phyloP scores from a whole-genome alignment of 2,113 vertebrate species.

The Amia ocellicauda region DNA sequence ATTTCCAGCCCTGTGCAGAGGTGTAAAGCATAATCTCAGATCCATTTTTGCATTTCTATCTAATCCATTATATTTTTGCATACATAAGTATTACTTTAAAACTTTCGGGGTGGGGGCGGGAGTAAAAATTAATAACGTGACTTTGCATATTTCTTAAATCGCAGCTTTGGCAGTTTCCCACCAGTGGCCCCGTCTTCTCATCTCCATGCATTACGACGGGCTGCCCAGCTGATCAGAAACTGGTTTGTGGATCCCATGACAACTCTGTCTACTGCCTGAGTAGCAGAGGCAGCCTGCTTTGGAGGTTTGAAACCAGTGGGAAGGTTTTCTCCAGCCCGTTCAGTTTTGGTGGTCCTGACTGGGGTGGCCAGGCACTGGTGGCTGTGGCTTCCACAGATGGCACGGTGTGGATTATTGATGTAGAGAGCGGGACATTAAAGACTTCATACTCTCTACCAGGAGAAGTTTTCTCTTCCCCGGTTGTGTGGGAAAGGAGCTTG shows the following conservation, averaged over 20 bases:
- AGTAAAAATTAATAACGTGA: too few species aligned
- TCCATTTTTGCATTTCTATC: too few species aligned
- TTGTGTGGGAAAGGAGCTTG: conserved; percentile 69
- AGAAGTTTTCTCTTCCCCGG: conserved; percentile 87
- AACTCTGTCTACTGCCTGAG: conserved; percentile 77
- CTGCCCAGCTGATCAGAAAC: conserved; percentile 47
- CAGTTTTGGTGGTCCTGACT: conserved; percentile 56
- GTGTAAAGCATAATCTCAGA: too few species aligned
- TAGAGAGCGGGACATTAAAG: conserved; percentile 58
- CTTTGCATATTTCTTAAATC: too few species aligned
- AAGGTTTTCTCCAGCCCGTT: conserved; percentile 85
- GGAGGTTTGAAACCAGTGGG: conserved; percentile 79
- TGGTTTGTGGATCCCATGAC: conserved; percentile 91
- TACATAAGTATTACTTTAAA: too few species aligned
- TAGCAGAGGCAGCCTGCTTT: conserved; percentile 69
- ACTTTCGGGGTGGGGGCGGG: too few species aligned
- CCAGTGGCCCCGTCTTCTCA: conserved; percentile 85
- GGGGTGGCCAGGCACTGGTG: conserved; percentile 56
- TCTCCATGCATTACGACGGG: conserved; percentile 73
- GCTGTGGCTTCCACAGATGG: conserved; percentile 85
- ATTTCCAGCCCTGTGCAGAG: not conserved
- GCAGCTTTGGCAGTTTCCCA: conserved; percentile 81
- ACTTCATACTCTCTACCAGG: conserved; percentile 68
- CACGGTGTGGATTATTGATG: conserved; percentile 80
- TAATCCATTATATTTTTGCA: too few species aligned